phyloP scores from a whole-genome alignment of 2,797 vertebrate genomes.

The Syndactyla subalaris region DNA sequence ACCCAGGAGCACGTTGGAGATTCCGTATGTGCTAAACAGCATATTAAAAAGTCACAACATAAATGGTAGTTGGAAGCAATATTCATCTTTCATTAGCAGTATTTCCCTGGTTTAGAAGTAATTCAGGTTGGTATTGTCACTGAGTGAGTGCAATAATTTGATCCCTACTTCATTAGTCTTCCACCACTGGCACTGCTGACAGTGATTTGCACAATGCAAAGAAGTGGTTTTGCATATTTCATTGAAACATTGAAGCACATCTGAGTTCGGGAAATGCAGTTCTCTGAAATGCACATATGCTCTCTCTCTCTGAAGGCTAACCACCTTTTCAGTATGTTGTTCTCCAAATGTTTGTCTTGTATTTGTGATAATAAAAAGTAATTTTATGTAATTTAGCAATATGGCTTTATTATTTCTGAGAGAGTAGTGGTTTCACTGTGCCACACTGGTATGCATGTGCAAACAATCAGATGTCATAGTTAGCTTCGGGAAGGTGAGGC shows the following conservation, averaged over 20 bases:
- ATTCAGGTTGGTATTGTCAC: neutral
- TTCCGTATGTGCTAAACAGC: neutral
- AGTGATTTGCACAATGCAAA: neutral
- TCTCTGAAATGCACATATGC: neutral
- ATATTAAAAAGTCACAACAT: neutral
- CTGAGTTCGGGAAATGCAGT: neutral
- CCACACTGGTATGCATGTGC: neutral
- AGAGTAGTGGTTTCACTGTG: neutral
- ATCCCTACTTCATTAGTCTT: neutral
- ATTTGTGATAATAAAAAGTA: neutral
- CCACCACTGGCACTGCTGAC: neutral
- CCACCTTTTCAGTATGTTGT: fast-evolving
- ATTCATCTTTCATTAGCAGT: neutral
- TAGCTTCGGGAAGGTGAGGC: neutral
- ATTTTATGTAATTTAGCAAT: neutral
- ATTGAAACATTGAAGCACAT: neutral
- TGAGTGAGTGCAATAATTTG: neutral
- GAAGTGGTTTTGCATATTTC: fast-evolving
- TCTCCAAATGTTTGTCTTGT: neutral
- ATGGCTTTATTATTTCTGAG: neutral
- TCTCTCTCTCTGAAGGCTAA: neutral
- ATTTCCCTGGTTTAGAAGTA: neutral
- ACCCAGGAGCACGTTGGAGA: neutral
- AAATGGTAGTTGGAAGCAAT: neutral
- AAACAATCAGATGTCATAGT: fast-evolving